phyloP scores from a whole-genome alignment of 2,113 vertebrate species.

The Anser cygnoides region DNA sequence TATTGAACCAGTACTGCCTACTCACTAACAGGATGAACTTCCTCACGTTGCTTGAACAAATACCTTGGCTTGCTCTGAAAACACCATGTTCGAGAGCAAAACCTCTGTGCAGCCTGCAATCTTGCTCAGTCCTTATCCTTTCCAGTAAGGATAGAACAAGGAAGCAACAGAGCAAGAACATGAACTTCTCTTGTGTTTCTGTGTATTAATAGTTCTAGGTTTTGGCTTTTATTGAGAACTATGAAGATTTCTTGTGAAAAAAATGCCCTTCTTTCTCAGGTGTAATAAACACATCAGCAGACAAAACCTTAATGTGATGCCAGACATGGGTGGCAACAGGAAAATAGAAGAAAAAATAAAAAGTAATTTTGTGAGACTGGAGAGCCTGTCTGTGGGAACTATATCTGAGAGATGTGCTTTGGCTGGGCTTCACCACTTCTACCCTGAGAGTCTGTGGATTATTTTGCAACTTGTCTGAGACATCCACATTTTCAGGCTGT shows the following conservation, averaged over 20 bases:
- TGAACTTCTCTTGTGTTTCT: background rate
- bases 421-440: background rate
- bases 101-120: background rate
- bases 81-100: background rate
- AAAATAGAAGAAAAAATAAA: background rate
- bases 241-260: background rate
- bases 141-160: background rate
- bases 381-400: background rate
- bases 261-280: background rate
- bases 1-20: background rate
- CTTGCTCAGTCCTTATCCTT: background rate
- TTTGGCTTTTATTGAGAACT: background rate
- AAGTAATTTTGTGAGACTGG: background rate
- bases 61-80: background rate
- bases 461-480: background rate
- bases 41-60: background rate
- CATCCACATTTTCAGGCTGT: background rate
- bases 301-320: background rate
- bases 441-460: background rate
- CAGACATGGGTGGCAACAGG: background rate
- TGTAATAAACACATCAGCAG: background rate
- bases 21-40: background rate
- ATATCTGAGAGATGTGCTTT: background rate
- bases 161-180: background rate
- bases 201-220: background rate